Base-by-base conservation (phyloP, 2,797 vertebrate species). In the Craterocephalus amniculus region DNA sequence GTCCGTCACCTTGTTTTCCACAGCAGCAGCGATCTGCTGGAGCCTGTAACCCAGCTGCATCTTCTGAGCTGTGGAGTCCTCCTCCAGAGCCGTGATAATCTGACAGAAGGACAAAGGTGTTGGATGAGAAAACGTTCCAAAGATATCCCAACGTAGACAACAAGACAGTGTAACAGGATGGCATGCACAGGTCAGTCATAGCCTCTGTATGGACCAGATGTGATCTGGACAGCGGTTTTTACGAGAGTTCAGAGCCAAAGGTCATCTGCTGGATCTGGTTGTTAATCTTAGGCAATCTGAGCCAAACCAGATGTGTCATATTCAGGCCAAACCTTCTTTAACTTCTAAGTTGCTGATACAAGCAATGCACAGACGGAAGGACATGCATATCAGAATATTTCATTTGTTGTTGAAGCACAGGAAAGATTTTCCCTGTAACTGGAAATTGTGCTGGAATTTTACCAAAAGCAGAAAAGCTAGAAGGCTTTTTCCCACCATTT, bases 1-100 rank as follows among this genome's bases (percentile, higher is more conserved):
- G 79, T 99, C 97, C 0, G 98, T 99, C 90, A 99, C 98, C 91
- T 99, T 99, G 90, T 99, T 99, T 86, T 99, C 98, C 87, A 99
- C 97, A 8, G 98, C 96, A 1, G 98, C 98, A 3, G 98, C 97
- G 0, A 99, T 96, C 93, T 99, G 98, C 83, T 99, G 98, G 36
- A 99, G 95, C 73, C 98, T 93, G 82, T 99, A 99, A 18, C 97
- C 97, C 0, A 99, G 95, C 93, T 99, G 98, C 98, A 99, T 99
- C 93, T 99, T 99, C 94, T 99, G 98, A 43, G 98, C 97, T 0
- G 95, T 97, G 51, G 95, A 85, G 43, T 99, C 98, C 78, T 99
- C 97, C 67, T 99, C 98, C 91, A 99, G 93, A 32, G 97, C 96
- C 0, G 97, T 97, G 82, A 99, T 97, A 70, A 99, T 98, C 98